Percentiles rank a stretch among this genome's conserved stretches.
phyloP scores from a whole-genome alignment of 2,113 vertebrate species.

The Anguilla rostrata region DNA sequence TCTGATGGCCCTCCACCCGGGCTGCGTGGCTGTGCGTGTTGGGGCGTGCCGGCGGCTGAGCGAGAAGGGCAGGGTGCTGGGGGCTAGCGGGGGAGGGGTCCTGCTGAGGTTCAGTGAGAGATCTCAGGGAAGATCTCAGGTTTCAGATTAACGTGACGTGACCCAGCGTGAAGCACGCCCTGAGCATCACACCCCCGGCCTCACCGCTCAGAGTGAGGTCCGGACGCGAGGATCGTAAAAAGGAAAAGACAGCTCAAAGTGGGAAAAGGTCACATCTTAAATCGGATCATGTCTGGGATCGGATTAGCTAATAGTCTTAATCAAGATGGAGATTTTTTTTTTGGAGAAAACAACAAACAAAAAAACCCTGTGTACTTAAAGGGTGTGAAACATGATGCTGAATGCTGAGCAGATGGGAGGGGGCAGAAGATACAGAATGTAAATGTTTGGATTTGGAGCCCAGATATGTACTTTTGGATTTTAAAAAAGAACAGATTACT shows the following conservation, averaged over 20 bases:
- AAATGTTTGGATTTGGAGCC: not conserved
- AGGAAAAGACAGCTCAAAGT: no score
- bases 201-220: not conserved
- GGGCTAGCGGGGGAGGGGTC: not conserved
- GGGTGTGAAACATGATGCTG: not conserved
- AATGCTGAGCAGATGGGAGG: not conserved
- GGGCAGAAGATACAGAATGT: not conserved
- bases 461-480: not conserved
- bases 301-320: no score
- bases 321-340: no score
- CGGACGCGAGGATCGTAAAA: not conserved
- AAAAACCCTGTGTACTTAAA: not conserved
- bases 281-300: no score
- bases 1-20: not conserved
- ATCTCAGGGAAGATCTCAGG: not conserved
- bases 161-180: not conserved
- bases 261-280: no score
- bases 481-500: not conserved
- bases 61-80: not conserved
- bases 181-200: not conserved
- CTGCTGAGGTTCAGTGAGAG: not conserved
- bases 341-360: no score
- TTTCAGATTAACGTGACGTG: not conserved
- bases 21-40: not conserved
- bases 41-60: not conserved